Evolutionary conservation across 2,888 invertebrate genomes (phyloP).

Genomic region (Drosophila koepferae): DNA sequence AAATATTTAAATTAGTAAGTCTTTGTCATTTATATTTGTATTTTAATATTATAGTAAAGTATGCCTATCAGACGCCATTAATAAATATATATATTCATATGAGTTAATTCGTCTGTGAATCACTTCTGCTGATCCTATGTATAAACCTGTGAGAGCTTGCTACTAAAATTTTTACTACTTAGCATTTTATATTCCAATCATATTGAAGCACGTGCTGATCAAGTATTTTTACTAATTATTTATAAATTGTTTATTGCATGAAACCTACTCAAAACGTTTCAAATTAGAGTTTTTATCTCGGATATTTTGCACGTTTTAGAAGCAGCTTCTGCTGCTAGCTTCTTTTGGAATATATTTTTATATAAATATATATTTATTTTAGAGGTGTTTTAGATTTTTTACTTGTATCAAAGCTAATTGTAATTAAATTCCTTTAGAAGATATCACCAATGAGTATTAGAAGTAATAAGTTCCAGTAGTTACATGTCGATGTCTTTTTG

Average conservation of each 20-base stretch:
- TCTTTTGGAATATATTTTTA: too few relatives aligned
- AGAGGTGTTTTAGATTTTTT: too few relatives aligned
- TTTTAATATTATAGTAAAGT: too few relatives aligned
- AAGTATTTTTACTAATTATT: not conserved
- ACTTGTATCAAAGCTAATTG: not conserved
- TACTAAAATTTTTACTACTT: not conserved
- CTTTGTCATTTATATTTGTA: too few relatives aligned
- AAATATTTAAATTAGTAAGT: not conserved
- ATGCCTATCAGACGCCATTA: too few relatives aligned
- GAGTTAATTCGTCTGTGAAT: too few relatives aligned
- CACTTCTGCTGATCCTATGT: not conserved
- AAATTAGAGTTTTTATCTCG: not conserved
- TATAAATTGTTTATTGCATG: not conserved
- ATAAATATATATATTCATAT: too few relatives aligned
- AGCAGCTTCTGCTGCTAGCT: too few relatives aligned
- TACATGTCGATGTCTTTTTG: not conserved
- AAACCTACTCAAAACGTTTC: not conserved
- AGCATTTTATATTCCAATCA: not conserved
- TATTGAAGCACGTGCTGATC: not conserved
- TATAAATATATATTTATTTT: too few relatives aligned
- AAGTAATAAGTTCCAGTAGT: not conserved
- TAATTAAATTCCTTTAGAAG: not conserved
- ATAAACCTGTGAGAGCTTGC: not conserved
- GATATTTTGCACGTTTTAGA: not conserved
- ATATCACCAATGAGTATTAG: not conserved